Evolutionary conservation across 2,888 invertebrate species (phyloP), one percentile per base, ranked within the genome.

Genomic region (Phortica okadai): DNA sequence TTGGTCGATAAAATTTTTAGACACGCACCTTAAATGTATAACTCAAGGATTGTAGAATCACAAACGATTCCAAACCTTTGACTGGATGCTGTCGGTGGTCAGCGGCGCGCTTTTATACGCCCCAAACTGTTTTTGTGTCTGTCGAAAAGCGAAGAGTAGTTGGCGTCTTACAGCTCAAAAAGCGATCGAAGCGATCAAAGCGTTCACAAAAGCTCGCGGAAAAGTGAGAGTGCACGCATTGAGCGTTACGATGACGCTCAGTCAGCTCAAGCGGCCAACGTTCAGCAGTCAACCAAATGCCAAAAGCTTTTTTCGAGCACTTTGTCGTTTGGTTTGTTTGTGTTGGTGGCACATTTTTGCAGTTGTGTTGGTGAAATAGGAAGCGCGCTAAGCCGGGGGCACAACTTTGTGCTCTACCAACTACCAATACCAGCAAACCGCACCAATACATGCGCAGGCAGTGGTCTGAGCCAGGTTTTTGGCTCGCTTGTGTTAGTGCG

Each of bases 1-100:
- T 70, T 72, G 8, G 50, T 14, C 50, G 50, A 11, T 50, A 11
- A 50, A 50, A 50, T 14, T 50, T 3, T 14, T 16, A 58, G 93
- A 94, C 91, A 95, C 95, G 93, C 66, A 90, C 91, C 74, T 73
- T 72, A 59, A 74, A 41, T 58, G 78, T 64, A 83, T 81, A 77
- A 82, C 82, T 79, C 82, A 86, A 91, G 91, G 91, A 91, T 90
- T 89, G 89, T 89, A 90, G 91, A 91, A 91, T 88, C 91, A 88
- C 88, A 84, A 80, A 83, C 90, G 91, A 91, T 91, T 92, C 91
- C 91, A 91, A 90, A 91, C 90, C 91, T 90, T 91, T 91, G 90
- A 91, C 92, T 91, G 91, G 91, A 91, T 91, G 91, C 91, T 91
- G 92, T 90, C 89, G 90, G 86, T 87, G 91, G 89, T 89, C 90